phyloP scores from a whole-genome alignment of 2,797 vertebrate species.

The Sebastes vulpes region DNA sequence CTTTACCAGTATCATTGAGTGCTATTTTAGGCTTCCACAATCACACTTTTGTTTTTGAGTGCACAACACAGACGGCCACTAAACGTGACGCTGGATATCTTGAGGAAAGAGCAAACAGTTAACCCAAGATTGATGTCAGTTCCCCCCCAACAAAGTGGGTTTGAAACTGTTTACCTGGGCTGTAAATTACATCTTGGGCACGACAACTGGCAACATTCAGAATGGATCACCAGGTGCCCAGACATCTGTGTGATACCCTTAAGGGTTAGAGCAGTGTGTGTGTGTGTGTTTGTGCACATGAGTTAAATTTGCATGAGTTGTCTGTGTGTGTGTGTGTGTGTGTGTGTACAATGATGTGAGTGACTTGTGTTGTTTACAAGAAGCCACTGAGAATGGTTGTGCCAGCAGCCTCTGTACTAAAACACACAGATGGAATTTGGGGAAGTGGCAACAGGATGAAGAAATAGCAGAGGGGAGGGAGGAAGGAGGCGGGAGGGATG shows the following conservation, averaged over 20 bases:
- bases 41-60: background rate
- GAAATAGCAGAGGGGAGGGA: background rate
- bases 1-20: background rate
- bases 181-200: constrained; percentile 71
- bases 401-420: constrained; percentile 14
- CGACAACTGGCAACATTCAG: constrained; percentile 70
- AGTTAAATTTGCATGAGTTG: constrained; percentile 2
- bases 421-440: constrained; percentile 38
- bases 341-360: constrained; percentile 15
- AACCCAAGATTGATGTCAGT: constrained; percentile 66
- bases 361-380: constrained; percentile 44
- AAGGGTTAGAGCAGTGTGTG: constrained; percentile 20
- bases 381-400: constrained; percentile 16
- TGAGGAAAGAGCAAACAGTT: constrained; percentile 54
- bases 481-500: background rate
- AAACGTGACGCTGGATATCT: constrained; percentile 3
- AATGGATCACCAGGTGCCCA: constrained; percentile 77
- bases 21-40: background rate
- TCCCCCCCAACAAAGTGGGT: constrained; percentile 54
- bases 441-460: constrained; percentile 18
- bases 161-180: constrained; percentile 75
- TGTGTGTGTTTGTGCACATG: background rate
- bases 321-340: background rate
- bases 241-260: constrained; percentile 75
- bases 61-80: constrained; percentile 8